phyloP scores from a whole-genome alignment of 2,797 vertebrate genomes.

The Pantherophis alleghaniensis region DNA sequence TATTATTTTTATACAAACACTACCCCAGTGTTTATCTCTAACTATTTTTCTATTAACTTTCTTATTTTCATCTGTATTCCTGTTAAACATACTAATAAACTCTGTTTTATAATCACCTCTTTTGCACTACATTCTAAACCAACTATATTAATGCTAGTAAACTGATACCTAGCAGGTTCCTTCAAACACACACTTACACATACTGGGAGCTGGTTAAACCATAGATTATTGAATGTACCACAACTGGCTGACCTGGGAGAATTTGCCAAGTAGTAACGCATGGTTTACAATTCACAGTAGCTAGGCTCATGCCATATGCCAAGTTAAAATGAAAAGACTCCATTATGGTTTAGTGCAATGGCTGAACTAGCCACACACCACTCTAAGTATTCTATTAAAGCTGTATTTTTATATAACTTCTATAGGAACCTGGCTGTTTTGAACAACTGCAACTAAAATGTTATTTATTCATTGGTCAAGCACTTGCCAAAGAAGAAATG shows the following conservation, averaged over 20 bases:
- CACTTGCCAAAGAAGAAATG: not conserved
- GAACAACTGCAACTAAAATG: not conserved
- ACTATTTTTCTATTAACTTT: not conserved
- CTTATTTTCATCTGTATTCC: not conserved
- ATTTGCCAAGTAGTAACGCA: not conserved
- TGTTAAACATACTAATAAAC: not conserved
- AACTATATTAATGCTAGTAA: not conserved
- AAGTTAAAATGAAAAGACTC: not conserved
- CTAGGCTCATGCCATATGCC: not conserved
- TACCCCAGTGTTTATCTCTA: not conserved
- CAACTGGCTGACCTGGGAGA: not conserved
- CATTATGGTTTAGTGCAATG: not conserved
- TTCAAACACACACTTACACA: not conserved
- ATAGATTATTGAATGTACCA: not conserved
- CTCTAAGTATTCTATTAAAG: not conserved
- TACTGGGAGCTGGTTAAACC: not conserved
- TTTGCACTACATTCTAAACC: not conserved
- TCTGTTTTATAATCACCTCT: not conserved
- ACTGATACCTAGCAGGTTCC: not conserved
- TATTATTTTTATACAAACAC: not conserved
- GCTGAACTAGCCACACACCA: not conserved
- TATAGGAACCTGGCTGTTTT: not conserved
- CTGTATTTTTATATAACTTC: not conserved
- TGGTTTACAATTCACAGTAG: not conserved
- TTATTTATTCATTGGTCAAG: conserved; percentile 6